A percentile compares a stretch with the other conserved stretches of the same genome.
Conservation (phyloP, 2,797 vertebrate species). For the Phyllotis vaccarum region DNA sequence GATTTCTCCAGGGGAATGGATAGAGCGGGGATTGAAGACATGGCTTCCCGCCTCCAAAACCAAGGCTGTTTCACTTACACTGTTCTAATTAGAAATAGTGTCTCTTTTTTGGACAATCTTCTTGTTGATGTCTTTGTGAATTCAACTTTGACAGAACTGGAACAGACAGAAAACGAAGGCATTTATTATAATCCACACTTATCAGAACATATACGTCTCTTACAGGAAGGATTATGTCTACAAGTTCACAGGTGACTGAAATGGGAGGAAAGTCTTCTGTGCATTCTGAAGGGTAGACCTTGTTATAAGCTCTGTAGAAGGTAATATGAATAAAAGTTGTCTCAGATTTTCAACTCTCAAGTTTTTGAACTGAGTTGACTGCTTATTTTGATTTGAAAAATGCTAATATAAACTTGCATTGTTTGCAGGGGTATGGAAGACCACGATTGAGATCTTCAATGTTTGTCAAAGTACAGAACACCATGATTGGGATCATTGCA, state of each 20-base stretch:
- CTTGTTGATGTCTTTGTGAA: constrained; percentile 77
- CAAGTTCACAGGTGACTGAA: constrained; percentile 76
- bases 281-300: background rate
- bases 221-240: constrained; percentile 65
- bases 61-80: constrained; percentile 70
- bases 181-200: constrained; percentile 74
- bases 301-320: background rate
- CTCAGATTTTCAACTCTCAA: constrained; percentile 24
- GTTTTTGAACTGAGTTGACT: background rate
- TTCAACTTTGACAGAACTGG: constrained; percentile 82
- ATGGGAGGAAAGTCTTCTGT: constrained; percentile 42
- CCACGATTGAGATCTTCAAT: background rate
- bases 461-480: too few species aligned
- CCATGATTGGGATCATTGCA: background rate
- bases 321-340: background rate
- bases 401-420: background rate
- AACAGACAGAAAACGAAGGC: constrained; percentile 80
- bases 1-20: constrained; percentile 58
- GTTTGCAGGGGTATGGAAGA: background rate
- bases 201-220: constrained; percentile 64
- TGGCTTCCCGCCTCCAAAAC: constrained; percentile 76
- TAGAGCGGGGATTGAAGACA: constrained; percentile 69
- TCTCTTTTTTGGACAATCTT: constrained; percentile 78
- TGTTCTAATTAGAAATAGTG: constrained; percentile 81
- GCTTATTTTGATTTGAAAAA: background rate